These are phyloP conservation scores for Otolemur crassicaudatus DNA, from an alignment of 2,797 vertebrate species.

Conservation along the genomic window DNA sequence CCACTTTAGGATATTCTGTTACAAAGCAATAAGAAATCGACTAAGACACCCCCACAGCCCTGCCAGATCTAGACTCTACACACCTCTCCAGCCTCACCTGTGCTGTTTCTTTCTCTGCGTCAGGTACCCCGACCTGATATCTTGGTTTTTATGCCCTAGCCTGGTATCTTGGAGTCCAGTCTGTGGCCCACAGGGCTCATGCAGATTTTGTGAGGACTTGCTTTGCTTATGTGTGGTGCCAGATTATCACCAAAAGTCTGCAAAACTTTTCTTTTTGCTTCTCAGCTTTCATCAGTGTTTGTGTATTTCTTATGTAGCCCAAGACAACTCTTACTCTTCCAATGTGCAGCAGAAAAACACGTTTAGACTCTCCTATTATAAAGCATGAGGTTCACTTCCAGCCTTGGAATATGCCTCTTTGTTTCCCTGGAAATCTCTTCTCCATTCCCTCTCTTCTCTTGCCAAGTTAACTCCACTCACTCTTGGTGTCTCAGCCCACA, in stretches of 20 bases:
- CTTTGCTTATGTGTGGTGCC: no score
- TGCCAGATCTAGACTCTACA: neutral
- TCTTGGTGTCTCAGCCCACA: neutral
- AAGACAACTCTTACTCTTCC: no score
- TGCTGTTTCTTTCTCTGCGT: neutral
- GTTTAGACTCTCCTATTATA: neutral
- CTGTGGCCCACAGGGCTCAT: no score
- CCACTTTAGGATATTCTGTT: neutral
- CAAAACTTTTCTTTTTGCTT: no score
- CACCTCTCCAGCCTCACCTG: neutral
- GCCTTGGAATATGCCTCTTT: neutral
- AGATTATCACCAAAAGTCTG: no score
- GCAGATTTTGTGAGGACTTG: no score
- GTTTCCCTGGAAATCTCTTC: neutral
- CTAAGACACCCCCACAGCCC: neutral
- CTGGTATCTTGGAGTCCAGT: no score
- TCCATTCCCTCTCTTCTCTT: neutral
- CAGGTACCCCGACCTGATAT: neutral
- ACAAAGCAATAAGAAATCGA: neutral
- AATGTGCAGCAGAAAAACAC: no score
- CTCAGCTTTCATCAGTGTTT: no score
- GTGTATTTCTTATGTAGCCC: no score
- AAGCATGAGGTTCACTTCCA: neutral
- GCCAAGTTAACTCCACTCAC: neutral
- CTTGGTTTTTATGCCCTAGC: neutral